Percentiles rank a stretch among this genome's conserved stretches.
Evolutionary conservation across 1,140 invertebrate genomes (phyloP).

Genomic region (Lepidostoma basale): DNA sequence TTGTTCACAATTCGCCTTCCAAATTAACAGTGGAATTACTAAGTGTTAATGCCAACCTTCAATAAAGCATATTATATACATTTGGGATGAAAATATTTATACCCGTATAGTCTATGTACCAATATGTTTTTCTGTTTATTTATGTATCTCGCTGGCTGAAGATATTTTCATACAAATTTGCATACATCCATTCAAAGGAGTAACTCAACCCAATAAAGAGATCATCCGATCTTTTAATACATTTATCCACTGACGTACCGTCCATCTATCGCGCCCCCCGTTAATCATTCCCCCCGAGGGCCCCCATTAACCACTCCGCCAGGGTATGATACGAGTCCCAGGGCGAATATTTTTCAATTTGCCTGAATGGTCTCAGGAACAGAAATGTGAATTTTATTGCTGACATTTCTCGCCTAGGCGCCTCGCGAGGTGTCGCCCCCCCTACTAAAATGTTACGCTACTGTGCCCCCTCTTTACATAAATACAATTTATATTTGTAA

Average conservation of each 20-base stretch:
- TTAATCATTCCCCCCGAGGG: constrained; percentile 7
- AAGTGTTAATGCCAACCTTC: too few relatives aligned
- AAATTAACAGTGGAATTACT: too few relatives aligned
- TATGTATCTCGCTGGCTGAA: too few relatives aligned
- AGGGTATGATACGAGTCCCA: constrained; percentile 24
- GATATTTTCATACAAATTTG: too few relatives aligned
- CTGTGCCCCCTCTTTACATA: constrained; percentile 45
- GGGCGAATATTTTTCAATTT: constrained; percentile 57
- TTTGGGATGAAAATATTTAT: too few relatives aligned
- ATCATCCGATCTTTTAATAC: too few relatives aligned
- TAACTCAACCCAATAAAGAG: too few relatives aligned
- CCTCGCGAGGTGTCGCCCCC: constrained; percentile 56
- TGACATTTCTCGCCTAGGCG: constrained; percentile 51
- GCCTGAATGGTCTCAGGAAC: constrained; percentile 50
- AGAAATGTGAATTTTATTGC: constrained; percentile 47
- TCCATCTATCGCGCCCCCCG: background rate
- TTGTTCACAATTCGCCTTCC: too few relatives aligned
- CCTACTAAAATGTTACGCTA: constrained; percentile 58
- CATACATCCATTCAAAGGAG: too few relatives aligned
- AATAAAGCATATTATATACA: too few relatives aligned
- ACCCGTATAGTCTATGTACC: too few relatives aligned
- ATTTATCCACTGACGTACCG: background rate
- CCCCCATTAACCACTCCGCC: background rate
- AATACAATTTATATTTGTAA: constrained; percentile 43
- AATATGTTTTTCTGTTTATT: too few relatives aligned